Percentiles rank a stretch among this genome's conserved stretches.
phyloP scores from a whole-genome alignment of 2,797 vertebrate species.

The Garrulus glandarius region DNA sequence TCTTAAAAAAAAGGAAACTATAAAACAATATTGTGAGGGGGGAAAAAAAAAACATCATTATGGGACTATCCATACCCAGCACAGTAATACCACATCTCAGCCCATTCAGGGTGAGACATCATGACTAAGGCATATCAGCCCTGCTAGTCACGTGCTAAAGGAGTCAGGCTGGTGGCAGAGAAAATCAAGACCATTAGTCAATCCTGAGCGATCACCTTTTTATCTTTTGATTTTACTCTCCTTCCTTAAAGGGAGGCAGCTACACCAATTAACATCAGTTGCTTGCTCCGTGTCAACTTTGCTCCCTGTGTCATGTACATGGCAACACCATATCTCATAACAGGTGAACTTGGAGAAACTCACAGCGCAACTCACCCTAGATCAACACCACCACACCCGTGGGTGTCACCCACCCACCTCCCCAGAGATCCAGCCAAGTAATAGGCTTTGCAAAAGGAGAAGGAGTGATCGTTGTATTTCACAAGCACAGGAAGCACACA shows the following conservation, averaged over 20 bases:
- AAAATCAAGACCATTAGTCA: background rate
- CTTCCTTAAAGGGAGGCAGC: background rate
- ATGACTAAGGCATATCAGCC: background rate
- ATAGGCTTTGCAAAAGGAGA: background rate
- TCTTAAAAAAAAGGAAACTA: background rate
- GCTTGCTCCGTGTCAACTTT: rapidly evolving
- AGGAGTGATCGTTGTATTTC: background rate
- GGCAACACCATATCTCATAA: background rate
- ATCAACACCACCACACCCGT: background rate
- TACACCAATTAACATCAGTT: background rate
- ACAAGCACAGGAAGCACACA: background rate
- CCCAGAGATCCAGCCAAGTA: background rate
- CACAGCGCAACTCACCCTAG: background rate
- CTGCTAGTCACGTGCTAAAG: background rate
- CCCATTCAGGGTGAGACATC: background rate
- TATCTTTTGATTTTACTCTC: background rate
- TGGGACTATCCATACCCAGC: background rate
- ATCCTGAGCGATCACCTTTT: background rate
- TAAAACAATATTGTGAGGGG: background rate
- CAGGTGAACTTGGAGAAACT: rapidly evolving
- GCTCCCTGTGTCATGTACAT: background rate
- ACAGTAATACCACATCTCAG: background rate
- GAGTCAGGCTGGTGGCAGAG: background rate
- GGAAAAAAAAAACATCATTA: background rate
- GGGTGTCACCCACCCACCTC: background rate